A percentile compares a stretch with the other conserved stretches of the same genome.
Evolutionary conservation across 1,140 invertebrate species (phyloP).

Genomic region (Coenobita brevimanus): DNA sequence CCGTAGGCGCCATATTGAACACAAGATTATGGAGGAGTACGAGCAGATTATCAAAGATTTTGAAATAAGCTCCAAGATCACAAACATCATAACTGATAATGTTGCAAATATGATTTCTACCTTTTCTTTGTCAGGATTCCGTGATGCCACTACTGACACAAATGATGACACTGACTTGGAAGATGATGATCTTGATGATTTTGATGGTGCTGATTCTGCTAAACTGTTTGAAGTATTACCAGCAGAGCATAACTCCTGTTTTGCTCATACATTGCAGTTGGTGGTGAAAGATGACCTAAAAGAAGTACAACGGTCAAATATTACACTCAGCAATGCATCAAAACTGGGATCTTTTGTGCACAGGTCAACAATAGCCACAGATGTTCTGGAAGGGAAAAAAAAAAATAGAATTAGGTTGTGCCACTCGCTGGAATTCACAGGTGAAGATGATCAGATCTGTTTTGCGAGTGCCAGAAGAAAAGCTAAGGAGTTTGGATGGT

Average conservation of each 20-base stretch:
- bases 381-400: too few relatives aligned
- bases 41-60: neutral
- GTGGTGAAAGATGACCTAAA: slow-evolving; percentile 14
- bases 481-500: too few relatives aligned
- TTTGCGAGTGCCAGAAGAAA: too few relatives aligned
- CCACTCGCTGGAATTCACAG: slow-evolving; percentile 26
- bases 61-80: slow-evolving; percentile 17
- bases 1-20: slow-evolving; percentile 32
- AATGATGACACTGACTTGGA: too few relatives aligned
- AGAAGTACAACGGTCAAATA: neutral
- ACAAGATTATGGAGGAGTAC: slow-evolving; percentile 35
- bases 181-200: too few relatives aligned
- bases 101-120: slow-evolving; percentile 20
- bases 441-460: too few relatives aligned
- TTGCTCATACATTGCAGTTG: slow-evolving; percentile 15
- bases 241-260: slow-evolving; percentile 26
- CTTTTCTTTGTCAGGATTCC: neutral
- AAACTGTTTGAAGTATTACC: slow-evolving; percentile 20
- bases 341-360: slow-evolving; percentile 24
- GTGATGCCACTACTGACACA: too few relatives aligned
- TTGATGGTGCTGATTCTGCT: too few relatives aligned
- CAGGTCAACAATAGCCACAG: too few relatives aligned
- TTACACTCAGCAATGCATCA: neutral
- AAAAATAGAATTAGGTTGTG: slow-evolving; percentile 22
- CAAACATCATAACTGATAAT: slow-evolving; percentile 44